Evolutionary conservation across 2,888 invertebrate species (phyloP), one percentile per base, ranked within the genome.

Genomic region (Drosophila mayaguana): DNA sequence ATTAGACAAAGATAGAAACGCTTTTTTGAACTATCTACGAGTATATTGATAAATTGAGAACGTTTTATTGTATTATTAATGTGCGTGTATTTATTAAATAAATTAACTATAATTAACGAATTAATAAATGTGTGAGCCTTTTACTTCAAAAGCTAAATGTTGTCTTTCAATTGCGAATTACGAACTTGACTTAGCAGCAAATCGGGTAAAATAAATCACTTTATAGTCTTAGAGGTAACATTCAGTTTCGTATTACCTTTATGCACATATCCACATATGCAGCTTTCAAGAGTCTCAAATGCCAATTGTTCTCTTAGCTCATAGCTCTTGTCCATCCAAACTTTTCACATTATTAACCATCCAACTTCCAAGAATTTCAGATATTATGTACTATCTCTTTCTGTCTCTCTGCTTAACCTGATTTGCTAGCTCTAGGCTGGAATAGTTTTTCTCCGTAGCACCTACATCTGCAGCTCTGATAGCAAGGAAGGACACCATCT

Each of bases 81-180:
- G 72, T 84, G 89, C 85, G 89, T 89, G 85, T 89, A 84, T 89
- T 88, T 81, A 89, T 78, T 81, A 63, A 89, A 76, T 67, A 81
- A 77, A 84, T 73, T 63, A 76, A 81, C 54, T 84, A 87, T 81
- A 71, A 78, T 78, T 73, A 73, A 64, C 46, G 61, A 66, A 75
- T 70, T 53, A 89, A 84, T 88, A 88, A 89, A 84, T 76, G 80
- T 81, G 82, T 84, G 85, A 81, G 88, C 88, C 85, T 87, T 83
- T 89, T 81, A 83, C 88, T 89, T 89, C 75, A 48, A 87, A 78
- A 89, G 88, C 81, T 66, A 68, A 65, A 32, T 18, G 28, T 18
- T 40, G 34, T 40, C 38, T 40, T 54, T 36, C 53, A n/a, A 45
- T 43, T n/a, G 8, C n/a, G 7, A 40, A 3, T 8, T 38, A 7